Evolutionary conservation across 1,140 invertebrate species (phyloP).

Genomic region (Listronotus bonariensis): DNA sequence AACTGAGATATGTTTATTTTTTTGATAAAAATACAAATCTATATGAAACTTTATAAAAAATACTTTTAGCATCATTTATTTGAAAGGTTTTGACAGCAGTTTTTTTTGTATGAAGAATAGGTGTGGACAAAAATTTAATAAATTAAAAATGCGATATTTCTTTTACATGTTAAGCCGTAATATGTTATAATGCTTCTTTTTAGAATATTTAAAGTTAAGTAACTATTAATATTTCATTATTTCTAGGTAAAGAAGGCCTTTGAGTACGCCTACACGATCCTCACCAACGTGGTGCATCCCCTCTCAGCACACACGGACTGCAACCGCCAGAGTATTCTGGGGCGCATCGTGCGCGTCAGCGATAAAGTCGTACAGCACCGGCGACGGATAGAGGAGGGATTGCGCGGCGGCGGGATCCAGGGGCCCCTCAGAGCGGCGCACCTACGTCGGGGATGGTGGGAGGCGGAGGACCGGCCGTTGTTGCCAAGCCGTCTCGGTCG

Average conservation of each 20-base stretch:
- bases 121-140: no score
- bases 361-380: slow-evolving; percentile 93
- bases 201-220: no score
- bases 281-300: slow-evolving; percentile 80
- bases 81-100: no score
- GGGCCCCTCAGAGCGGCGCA: slow-evolving; percentile 28
- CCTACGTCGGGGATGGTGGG: slow-evolving; percentile 18
- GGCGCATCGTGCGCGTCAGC: slow-evolving; percentile 88
- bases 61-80: no score
- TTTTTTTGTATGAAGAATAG: no score
- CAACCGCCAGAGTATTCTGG: slow-evolving; percentile 70
- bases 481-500: slow-evolving; percentile 44
- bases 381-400: slow-evolving; percentile 61
- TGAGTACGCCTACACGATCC: slow-evolving; percentile 89
- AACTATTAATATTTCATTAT: neutral
- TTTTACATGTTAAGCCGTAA: no score
- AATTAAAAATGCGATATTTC: no score
- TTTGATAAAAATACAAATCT: no score
- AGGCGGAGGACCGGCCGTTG: neutral
- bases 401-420: neutral
- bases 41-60: no score
- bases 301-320: slow-evolving; percentile 64
- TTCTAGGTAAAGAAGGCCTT: slow-evolving; percentile 92
- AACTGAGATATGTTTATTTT: no score
- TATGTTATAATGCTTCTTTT: no score